phyloP scores from a whole-genome alignment of 2,888 invertebrate genomes.

The Melangyna quadrimaculata region DNA sequence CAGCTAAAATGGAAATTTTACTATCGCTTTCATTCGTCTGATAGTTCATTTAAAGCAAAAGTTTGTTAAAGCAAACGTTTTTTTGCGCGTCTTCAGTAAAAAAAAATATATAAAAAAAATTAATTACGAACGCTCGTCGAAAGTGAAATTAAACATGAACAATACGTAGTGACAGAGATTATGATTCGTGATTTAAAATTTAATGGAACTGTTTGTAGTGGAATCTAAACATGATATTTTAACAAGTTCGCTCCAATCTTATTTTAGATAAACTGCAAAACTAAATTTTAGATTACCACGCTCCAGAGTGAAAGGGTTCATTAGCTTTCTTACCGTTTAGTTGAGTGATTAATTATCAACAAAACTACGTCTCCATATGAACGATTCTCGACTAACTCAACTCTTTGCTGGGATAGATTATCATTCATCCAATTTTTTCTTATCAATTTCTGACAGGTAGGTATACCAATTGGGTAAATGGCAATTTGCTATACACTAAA shows the following conservation, averaged over 20 bases:
- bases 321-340: background rate
- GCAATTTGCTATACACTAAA: too few species aligned
- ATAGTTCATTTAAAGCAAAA: constrained; percentile 41
- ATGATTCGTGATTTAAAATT: constrained; percentile 28
- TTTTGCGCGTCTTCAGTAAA: constrained; percentile 14
- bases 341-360: background rate
- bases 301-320: constrained; percentile 23
- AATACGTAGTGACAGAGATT: constrained; percentile 37
- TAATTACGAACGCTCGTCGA: background rate
- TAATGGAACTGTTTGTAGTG: constrained; percentile 9
- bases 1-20: constrained; percentile 51
- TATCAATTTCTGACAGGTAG: too few species aligned
- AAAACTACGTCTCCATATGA: too few species aligned
- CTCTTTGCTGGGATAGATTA: too few species aligned
- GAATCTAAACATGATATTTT: background rate
- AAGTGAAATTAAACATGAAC: constrained; percentile 42
- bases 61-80: constrained; percentile 27
- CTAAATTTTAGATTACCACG: constrained; percentile 9
- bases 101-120: too few species aligned
- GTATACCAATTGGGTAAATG: too few species aligned
- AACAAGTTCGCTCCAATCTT: background rate
- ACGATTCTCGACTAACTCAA: too few species aligned
- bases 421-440: too few species aligned
- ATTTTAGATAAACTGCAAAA: background rate
- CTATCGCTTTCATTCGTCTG: constrained; percentile 44